phyloP scores from a whole-genome alignment of 2,797 vertebrate genomes.

The Gorsachius magnificus region DNA sequence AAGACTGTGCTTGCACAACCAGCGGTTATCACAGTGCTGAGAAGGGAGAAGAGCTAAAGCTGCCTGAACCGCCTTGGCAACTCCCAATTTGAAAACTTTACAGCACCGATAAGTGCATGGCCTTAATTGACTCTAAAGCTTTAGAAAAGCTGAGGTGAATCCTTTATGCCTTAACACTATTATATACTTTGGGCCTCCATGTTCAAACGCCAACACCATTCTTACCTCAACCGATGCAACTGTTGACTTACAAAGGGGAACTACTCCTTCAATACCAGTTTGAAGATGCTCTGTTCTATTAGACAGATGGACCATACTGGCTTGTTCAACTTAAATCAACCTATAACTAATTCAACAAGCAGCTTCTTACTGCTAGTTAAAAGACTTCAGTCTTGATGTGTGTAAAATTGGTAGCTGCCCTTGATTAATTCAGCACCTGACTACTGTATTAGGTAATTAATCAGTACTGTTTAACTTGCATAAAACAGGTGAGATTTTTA shows the following conservation, averaged over 20 bases:
- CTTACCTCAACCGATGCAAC: neutral
- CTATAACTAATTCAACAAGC: neutral
- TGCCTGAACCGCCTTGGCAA: neutral
- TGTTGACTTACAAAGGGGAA: neutral
- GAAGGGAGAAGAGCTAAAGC: neutral
- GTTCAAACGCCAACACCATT: neutral
- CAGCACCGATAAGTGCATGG: neutral
- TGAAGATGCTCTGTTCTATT: neutral
- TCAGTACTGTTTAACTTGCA: neutral
- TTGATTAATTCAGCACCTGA: neutral
- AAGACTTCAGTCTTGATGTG: neutral
- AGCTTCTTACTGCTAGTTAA: neutral
- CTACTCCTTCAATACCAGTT: neutral
- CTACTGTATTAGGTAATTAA: neutral
- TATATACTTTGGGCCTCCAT: neutral
- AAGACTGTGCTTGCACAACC: neutral
- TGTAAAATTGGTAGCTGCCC: neutral
- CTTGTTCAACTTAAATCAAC: neutral
- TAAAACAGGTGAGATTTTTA: neutral
- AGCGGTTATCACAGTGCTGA: neutral
- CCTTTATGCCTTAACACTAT: neutral
- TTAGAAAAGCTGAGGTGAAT: neutral
- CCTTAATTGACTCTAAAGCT: neutral
- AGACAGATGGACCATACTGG: neutral
- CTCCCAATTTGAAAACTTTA: rapidly evolving